Percentiles rank a stretch among this genome's conserved stretches.
Conservation (phyloP, 1,140 invertebrate genomes). For the Dinothrombium tinctorium region DNA sequence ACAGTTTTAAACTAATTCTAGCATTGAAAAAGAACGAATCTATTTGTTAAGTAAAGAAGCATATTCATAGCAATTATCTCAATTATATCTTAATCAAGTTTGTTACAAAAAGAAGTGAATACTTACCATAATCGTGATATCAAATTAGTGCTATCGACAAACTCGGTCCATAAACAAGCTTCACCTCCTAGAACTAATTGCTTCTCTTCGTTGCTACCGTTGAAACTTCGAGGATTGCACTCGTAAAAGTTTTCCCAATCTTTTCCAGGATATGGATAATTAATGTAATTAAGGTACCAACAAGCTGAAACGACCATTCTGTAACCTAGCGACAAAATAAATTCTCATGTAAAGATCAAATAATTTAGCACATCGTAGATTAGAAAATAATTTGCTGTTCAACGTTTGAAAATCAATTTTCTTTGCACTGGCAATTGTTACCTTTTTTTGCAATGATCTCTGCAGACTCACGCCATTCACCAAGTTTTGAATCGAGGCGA, state of each 20-base stretch:
- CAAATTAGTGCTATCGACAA: slow-evolving; percentile 18
- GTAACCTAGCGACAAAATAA: not conserved
- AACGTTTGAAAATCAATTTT: not conserved
- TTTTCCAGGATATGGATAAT: slow-evolving; percentile 18
- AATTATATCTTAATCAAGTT: not conserved
- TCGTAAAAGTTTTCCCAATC: slow-evolving; percentile 26
- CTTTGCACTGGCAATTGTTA: not conserved
- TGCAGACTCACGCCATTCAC: not conserved
- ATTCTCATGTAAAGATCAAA: not conserved
- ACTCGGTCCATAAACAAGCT: slow-evolving; percentile 22
- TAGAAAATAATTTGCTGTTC: not conserved
- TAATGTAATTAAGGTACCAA: slow-evolving; percentile 23
- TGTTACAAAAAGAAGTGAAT: not conserved
- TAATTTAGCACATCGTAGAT: not conserved
- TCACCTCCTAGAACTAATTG: slow-evolving; percentile 19
- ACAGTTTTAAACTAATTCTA: not conserved
- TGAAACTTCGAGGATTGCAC: slow-evolving; percentile 14
- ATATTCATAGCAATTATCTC: too few relatives aligned
- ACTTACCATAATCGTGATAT: not conserved
- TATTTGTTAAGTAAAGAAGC: too few relatives aligned
- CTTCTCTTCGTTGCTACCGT: slow-evolving; percentile 3
- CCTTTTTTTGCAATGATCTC: not conserved
- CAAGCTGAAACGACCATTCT: slow-evolving; percentile 19
- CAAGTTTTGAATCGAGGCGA: slow-evolving; percentile 7
- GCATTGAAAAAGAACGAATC: not conserved